Evolutionary conservation across 92 coral and sea anemone species (phyloP), one percentile per base, ranked within the genome.

Genomic region (Zoanthus sociatus): DNA sequence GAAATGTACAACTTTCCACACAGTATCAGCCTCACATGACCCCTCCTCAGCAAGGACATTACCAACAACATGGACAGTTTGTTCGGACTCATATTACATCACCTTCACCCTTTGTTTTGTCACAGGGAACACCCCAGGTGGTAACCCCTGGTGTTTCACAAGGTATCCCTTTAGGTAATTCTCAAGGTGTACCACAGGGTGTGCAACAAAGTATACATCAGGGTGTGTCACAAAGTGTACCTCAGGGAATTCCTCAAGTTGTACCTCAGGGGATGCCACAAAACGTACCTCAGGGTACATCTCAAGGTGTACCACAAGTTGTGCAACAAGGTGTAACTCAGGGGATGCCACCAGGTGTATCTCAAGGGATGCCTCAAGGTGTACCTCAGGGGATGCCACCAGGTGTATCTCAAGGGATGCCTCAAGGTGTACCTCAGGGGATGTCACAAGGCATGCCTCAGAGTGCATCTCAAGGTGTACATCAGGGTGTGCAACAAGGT

Each of bases 81-180:
- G 77, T 78, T 11, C 47, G 75, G 15, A 66, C 30, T 7, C 85
- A 81, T 1, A 64, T 81, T 64, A 73, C 33, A 18, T 32, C 63
- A 21, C 72, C 83, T 5, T 20, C 74, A 18, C 78, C 63, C 55
- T 79, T 77, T 79, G 74, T 53, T 14, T 18, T 51, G 61, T 17
- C 96, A 84, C 71, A 73, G 82, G 61, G 86, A 83, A 8, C 90
- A 86, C 66, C 92, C 68, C 84, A 89, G 89, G 12, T 90, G 82
- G 73, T 89, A 71, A 69, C 71, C 91, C 30, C 91, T 71, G 64
- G 92, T 2, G n/a, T 61, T 60, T 13, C 45, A n/a, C 84, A 79
- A 63, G 84, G 69, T n/a, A 20, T 63, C 9, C 10, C 69, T 63
- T 1, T 4, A n/a, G 69, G 69, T 45, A 9, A 7, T 21, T 3